These are phyloP conservation scores for Melanotaenia pygmaea DNA, from an alignment of 2,797 vertebrate species.

Conservation along the genomic window DNA sequence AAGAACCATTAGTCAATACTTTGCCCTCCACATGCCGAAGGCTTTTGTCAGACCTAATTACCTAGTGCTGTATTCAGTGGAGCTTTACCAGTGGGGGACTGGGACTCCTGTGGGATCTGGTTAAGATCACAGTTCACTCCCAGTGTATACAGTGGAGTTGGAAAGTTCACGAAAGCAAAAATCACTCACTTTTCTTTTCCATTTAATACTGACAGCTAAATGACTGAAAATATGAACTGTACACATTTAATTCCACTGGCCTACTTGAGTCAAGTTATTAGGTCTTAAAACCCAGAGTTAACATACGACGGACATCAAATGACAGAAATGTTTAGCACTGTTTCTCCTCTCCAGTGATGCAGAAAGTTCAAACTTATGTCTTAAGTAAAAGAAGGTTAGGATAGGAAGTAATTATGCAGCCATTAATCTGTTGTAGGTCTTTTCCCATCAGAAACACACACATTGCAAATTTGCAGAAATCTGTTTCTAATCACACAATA, in stretches of 20 bases:
- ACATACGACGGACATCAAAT: conserved; percentile 10
- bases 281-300: conserved; percentile 11
- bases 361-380: not conserved
- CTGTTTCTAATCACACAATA: conserved; percentile 26
- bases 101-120: conserved; percentile 77
- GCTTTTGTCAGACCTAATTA: conserved; percentile 84
- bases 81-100: conserved; percentile 71
- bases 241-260: conserved; percentile 36
- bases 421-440: conserved; percentile 29
- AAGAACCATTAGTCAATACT: conserved; percentile 82
- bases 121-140: conserved; percentile 79
- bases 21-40: conserved; percentile 71
- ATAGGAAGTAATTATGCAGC: not conserved
- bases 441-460: conserved; percentile 26
- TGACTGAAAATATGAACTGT: conserved; percentile 53
- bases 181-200: conserved; percentile 66
- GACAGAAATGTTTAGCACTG: not conserved
- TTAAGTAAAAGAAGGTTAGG: conserved; percentile 5
- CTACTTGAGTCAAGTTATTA: conserved; percentile 14
- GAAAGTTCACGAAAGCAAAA: conserved; percentile 75
- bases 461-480: not conserved
- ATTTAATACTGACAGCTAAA: conserved; percentile 66
- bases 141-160: conserved; percentile 69
- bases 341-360: not conserved
- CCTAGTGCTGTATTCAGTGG: conserved; percentile 75